phyloP scores from a whole-genome alignment of 2,888 invertebrate genomes.

The Euplagia quadripunctaria region DNA sequence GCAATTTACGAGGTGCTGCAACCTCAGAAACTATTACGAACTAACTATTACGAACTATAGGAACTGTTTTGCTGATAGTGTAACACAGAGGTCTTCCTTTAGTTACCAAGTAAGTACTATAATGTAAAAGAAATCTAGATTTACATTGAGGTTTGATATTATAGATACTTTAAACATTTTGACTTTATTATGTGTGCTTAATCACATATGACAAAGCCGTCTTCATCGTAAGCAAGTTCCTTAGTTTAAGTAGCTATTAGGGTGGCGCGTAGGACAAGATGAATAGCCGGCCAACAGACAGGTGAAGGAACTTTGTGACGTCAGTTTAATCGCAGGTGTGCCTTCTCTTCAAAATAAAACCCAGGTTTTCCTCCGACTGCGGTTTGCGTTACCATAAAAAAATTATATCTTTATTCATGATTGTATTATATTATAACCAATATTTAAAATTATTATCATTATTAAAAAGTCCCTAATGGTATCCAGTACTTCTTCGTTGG shows the following conservation, averaged over 20 bases:
- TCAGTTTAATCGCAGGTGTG: constrained; percentile 70
- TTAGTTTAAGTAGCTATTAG: constrained; percentile 56
- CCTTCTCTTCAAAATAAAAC: constrained; percentile 59
- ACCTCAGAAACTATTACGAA: constrained; percentile 12
- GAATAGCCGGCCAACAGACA: constrained; percentile 62
- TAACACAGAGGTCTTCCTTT: constrained; percentile 13
- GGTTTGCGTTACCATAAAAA: constrained; percentile 38
- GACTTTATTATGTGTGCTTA: neutral
- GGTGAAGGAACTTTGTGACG: constrained; percentile 75
- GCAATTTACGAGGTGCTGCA: constrained; percentile 8
- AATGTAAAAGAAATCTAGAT: neutral
- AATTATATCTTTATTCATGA: constrained; percentile 53
- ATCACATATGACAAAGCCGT: constrained; percentile 24
- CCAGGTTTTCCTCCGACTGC: constrained; percentile 52
- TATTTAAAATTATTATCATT: constrained; percentile 61
- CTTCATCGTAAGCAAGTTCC: constrained; percentile 51
- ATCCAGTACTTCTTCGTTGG: constrained; percentile 62
- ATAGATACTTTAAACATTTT: neutral
- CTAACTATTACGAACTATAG: constrained; percentile 15
- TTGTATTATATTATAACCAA: constrained; percentile 45
- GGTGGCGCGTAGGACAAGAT: constrained; percentile 56
- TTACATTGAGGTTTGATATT: neutral
- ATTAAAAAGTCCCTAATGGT: constrained; percentile 66
- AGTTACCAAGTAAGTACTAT: neutral
- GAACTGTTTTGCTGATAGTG: constrained; percentile 8